Conservation (phyloP, 23 tunicate species). For the Trididemnum clinides region DNA sequence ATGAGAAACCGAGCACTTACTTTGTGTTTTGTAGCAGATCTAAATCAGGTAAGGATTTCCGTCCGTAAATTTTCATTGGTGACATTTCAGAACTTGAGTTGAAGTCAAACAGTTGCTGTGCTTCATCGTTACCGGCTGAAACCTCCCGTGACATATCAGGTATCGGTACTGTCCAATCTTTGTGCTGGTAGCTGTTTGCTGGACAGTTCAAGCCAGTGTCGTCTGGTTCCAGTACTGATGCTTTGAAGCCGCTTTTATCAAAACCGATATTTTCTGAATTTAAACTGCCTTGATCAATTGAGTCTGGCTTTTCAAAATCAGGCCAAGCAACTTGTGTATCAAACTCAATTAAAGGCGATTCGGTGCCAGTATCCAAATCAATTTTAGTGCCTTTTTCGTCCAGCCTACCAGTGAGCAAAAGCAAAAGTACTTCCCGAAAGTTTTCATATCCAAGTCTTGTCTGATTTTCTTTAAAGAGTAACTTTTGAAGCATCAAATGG, state of each 20-base stretch:
- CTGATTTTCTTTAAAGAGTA: conserved; percentile 18
- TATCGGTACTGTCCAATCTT: neutral
- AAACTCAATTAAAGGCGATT: neutral
- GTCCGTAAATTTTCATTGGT: conserved; percentile 35
- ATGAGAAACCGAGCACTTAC: neutral
- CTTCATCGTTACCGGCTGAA: too few species aligned
- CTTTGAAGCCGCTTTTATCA: too few species aligned
- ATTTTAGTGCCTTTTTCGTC: neutral
- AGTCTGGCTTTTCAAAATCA: too few species aligned
- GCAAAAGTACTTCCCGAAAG: conserved; percentile 44
- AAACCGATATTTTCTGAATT: too few species aligned
- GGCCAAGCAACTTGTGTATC: too few species aligned
- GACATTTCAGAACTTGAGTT: neutral
- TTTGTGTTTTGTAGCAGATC: neutral
- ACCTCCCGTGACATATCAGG: too few species aligned
- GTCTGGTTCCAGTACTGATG: too few species aligned
- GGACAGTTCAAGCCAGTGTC: neutral
- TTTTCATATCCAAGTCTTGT: conserved; percentile 25
- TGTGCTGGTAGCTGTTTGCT: neutral
- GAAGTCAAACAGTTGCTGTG: neutral
- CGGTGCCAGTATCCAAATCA: neutral
- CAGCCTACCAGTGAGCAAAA: conserved; percentile 31
- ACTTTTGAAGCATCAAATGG: neutral
- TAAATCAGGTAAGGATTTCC: conserved; percentile 31
- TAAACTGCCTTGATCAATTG: too few species aligned